phyloP scores from a whole-genome alignment of 2,113 vertebrate genomes.

The Lophura nycthemera region DNA sequence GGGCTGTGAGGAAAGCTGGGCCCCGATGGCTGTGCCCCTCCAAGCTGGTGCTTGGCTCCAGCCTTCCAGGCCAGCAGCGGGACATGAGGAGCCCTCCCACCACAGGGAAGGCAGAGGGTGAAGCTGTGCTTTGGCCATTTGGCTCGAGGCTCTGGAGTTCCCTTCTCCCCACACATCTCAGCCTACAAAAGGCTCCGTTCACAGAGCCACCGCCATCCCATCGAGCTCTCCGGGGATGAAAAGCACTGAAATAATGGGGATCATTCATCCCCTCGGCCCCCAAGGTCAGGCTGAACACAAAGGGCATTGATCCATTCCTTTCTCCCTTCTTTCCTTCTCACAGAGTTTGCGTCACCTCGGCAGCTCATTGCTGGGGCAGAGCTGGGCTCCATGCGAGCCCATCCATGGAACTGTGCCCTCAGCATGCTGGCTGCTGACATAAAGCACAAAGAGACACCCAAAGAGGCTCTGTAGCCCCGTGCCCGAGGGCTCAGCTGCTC shows the following conservation, averaged over 20 bases:
- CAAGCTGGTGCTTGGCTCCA: background rate
- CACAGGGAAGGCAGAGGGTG: background rate
- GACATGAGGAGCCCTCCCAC: background rate
- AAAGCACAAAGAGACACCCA: conserved; percentile 4
- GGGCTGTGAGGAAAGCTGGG: too few relatives aligned
- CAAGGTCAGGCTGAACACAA: background rate
- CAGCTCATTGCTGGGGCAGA: background rate
- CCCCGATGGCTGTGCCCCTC: background rate
- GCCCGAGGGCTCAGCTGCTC: background rate
- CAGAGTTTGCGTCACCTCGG: background rate
- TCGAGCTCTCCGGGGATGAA: background rate
- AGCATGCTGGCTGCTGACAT: background rate
- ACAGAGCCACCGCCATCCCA: background rate
- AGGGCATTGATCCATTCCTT: background rate
- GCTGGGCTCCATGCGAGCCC: background rate
- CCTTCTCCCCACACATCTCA: background rate
- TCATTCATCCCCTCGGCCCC: background rate
- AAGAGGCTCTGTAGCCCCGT: background rate
- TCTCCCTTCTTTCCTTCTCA: background rate
- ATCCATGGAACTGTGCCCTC: background rate
- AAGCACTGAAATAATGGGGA: background rate
- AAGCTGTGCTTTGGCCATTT: background rate
- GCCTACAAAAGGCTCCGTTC: conserved; percentile 48
- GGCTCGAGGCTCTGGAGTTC: background rate
- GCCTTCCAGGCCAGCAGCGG: background rate